phyloP scores from a whole-genome alignment of 1,140 invertebrate genomes.

The Drosophila lowei region DNA sequence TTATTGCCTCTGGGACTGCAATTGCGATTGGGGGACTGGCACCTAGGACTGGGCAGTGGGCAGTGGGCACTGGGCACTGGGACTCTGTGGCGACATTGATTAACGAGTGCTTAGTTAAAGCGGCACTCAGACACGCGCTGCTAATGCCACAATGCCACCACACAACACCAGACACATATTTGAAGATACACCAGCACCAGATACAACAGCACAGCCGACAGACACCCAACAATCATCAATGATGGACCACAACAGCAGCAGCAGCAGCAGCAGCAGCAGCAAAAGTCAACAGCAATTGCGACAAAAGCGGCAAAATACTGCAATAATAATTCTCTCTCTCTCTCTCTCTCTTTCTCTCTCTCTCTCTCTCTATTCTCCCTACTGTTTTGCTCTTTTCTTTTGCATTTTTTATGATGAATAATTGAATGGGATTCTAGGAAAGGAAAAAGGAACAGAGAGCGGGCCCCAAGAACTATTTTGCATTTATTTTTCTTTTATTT shows the following conservation, averaged over 20 bases:
- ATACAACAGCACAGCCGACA: constrained; percentile 8
- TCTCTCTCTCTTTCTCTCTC: neutral
- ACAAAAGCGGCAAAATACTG: constrained; percentile 43
- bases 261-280: constrained; percentile 6
- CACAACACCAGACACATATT: neutral
- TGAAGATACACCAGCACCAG: constrained; percentile 25
- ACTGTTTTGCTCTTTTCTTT: neutral
- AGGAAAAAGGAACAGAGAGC: neutral
- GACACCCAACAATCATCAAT: neutral
- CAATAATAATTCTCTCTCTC: constrained; percentile 28
- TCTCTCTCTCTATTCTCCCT: neutral
- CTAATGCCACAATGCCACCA: constrained; percentile 41
- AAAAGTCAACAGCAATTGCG: constrained; percentile 23
- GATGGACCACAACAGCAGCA: constrained; percentile 8
- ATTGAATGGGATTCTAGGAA: constrained; percentile 35
- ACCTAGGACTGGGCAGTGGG: too few species aligned
- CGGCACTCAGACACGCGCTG: constrained; percentile 71
- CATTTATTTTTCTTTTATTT: constrained; percentile 4
- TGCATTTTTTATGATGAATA: constrained; percentile 25
- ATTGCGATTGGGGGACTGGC: too few species aligned
- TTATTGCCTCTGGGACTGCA: too few species aligned
- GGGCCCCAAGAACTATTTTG: neutral
- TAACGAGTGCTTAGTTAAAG: constrained; percentile 68
- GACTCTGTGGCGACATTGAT: constrained; percentile 59
- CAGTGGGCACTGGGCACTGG: neutral